These are phyloP conservation scores for Penaeus chinensis DNA, from an alignment of 1,140 invertebrate genomes.

Conservation along the genomic window DNA sequence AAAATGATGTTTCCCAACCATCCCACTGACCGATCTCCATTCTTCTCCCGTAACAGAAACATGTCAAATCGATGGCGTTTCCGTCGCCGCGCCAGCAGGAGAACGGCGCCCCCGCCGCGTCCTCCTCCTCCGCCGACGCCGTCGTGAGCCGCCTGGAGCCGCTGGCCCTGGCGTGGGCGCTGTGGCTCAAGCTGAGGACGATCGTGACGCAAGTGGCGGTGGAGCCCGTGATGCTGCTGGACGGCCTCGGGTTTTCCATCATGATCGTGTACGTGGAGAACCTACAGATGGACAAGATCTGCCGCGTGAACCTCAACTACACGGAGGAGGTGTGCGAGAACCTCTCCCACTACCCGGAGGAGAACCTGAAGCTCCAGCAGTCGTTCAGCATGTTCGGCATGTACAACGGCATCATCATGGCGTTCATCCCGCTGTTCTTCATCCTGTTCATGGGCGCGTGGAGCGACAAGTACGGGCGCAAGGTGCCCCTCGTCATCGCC, in stretches of 20 bases:
- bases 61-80: conserved; percentile 14
- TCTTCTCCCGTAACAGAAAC: conserved; percentile 3
- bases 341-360: conserved; percentile 78
- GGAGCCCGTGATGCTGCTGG: conserved; percentile 62
- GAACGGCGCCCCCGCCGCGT: neutral
- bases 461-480: conserved; percentile 72
- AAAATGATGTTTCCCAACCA: neutral
- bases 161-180: conserved; percentile 16
- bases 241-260: conserved; percentile 59
- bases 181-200: conserved; percentile 55
- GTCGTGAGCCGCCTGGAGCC: neutral
- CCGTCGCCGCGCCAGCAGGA: conserved; percentile 1
- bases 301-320: conserved; percentile 81
- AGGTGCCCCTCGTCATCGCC: conserved; percentile 86
- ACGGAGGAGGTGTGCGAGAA: conserved; percentile 79
- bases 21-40: no score
- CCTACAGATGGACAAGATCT: conserved; percentile 85
- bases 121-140: neutral
- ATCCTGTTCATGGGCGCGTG: conserved; percentile 66
- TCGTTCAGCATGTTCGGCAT: conserved; percentile 76
- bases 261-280: conserved; percentile 67
- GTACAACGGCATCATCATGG: conserved; percentile 63
- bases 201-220: conserved; percentile 38
- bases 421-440: conserved; percentile 61
- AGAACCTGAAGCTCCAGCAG: conserved; percentile 79